phyloP scores from a whole-genome alignment of 2,113 vertebrate species.

The Muntiacus muntjak region DNA sequence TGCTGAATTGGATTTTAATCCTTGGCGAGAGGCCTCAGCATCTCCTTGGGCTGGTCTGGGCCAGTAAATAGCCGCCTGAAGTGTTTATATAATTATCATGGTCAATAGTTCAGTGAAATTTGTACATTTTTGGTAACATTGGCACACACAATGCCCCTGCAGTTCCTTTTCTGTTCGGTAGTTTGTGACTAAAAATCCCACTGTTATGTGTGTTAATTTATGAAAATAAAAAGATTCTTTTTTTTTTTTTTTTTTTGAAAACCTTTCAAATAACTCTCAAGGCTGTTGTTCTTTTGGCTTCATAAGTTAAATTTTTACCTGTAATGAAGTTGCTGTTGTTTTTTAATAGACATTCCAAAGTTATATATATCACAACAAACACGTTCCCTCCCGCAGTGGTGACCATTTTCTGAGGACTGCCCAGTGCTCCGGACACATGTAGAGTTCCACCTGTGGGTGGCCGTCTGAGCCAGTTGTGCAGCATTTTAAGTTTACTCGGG shows the following conservation, averaged over 20 bases:
- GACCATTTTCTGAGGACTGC: neutral
- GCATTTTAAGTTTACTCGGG: neutral
- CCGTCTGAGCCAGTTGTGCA: neutral
- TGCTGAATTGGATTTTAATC: constrained; percentile 67
- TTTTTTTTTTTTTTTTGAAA: constrained; percentile 63
- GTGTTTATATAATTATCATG: constrained; percentile 71
- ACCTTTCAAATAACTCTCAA: constrained; percentile 56
- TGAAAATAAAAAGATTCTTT: constrained; percentile 79
- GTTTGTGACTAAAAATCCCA: constrained; percentile 76
- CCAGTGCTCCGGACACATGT: neutral
- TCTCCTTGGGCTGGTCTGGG: constrained; percentile 67
- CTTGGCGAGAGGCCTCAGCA: constrained; percentile 61
- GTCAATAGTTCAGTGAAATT: constrained; percentile 73
- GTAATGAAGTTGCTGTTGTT: neutral
- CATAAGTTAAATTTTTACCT: neutral
- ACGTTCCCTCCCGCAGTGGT: neutral
- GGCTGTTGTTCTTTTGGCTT: neutral
- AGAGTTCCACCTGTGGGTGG: neutral
- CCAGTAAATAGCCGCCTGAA: constrained; percentile 72
- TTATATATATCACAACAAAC: neutral
- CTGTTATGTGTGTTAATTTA: constrained; percentile 83
- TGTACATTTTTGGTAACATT: constrained; percentile 77
- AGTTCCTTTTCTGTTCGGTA: constrained; percentile 78
- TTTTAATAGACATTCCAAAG: neutral
- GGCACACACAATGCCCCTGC: constrained; percentile 70